phyloP scores from a whole-genome alignment of 2,113 vertebrate species.

The Hucho hucho region DNA sequence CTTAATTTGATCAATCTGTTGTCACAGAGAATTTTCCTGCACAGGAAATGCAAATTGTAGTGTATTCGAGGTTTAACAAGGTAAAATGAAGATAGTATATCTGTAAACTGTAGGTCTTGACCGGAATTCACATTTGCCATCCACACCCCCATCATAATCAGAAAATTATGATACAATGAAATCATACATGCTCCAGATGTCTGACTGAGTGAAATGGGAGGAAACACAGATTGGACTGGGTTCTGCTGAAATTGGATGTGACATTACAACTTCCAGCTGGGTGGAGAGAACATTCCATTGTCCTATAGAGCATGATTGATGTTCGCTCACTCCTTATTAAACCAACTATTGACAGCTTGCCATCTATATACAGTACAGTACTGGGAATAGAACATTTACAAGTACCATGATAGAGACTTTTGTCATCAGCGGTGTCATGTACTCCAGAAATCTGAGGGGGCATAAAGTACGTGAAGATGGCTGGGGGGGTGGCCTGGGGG shows the following conservation, averaged over 20 bases:
- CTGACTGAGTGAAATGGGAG: background rate
- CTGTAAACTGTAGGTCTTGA: too few species aligned
- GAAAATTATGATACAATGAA: background rate
- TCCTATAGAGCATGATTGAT: background rate
- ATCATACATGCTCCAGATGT: background rate
- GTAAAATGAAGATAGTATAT: too few species aligned
- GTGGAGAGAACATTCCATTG: background rate
- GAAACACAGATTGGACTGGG: conserved; percentile 1
- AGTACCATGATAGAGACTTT: background rate
- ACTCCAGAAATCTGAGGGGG: too few species aligned
- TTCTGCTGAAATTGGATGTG: background rate
- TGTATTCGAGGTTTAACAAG: too few species aligned
- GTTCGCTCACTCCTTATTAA: background rate
- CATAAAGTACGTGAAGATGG: too few species aligned
- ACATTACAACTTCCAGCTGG: conserved; percentile 2
- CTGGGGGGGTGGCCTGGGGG: too few species aligned
- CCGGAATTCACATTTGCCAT: background rate
- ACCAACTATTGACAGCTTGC: background rate
- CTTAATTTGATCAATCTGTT: background rate
- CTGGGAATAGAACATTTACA: background rate
- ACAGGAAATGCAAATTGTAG: background rate
- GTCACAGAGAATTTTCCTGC: background rate
- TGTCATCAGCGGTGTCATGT: too few species aligned
- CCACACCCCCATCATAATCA: background rate
- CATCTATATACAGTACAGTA: background rate